A percentile compares a stretch with the other conserved stretches of the same genome.
phyloP scores from a whole-genome alignment of 2,797 vertebrate species.

The Nyctalus aviator region DNA sequence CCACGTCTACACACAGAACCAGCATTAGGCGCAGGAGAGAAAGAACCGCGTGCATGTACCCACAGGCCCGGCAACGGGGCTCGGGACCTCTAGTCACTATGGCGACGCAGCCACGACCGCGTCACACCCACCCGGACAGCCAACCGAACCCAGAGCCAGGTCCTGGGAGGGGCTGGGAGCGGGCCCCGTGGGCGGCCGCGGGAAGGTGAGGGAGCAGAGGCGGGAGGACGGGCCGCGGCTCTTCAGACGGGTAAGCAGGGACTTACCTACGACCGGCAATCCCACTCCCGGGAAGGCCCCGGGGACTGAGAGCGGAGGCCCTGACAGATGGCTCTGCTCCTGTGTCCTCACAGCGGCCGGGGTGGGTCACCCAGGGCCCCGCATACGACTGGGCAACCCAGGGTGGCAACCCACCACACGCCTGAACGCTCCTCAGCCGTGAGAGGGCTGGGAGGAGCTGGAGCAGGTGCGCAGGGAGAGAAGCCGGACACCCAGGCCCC shows the following conservation, averaged over 20 bases:
- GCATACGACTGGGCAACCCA: rapidly evolving
- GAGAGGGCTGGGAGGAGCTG: not conserved
- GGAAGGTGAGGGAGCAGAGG: rapidly evolving
- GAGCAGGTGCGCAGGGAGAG: not conserved
- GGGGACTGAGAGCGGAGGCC: no score
- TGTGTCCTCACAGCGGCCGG: no score
- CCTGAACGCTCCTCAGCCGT: rapidly evolving
- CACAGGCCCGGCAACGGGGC: rapidly evolving
- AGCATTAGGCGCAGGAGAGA: not conserved
- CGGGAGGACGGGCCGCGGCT: rapidly evolving
- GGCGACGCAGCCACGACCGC: rapidly evolving
- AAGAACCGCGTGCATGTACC: not conserved
- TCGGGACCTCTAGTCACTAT: rapidly evolving
- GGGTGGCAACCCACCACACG: no score
- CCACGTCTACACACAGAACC: not conserved
- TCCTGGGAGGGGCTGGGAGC: rapidly evolving
- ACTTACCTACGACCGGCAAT: rapidly evolving
- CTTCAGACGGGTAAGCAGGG: rapidly evolving
- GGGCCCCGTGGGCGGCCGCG: rapidly evolving
- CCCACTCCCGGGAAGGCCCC: rapidly evolving
- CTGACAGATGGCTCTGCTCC: no score
- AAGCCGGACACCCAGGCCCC: not conserved
- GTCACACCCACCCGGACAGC: rapidly evolving
- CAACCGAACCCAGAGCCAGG: not conserved
- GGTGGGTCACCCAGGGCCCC: rapidly evolving